phyloP scores from a whole-genome alignment of 2,797 vertebrate species.

The Okamejei kenojei region DNA sequence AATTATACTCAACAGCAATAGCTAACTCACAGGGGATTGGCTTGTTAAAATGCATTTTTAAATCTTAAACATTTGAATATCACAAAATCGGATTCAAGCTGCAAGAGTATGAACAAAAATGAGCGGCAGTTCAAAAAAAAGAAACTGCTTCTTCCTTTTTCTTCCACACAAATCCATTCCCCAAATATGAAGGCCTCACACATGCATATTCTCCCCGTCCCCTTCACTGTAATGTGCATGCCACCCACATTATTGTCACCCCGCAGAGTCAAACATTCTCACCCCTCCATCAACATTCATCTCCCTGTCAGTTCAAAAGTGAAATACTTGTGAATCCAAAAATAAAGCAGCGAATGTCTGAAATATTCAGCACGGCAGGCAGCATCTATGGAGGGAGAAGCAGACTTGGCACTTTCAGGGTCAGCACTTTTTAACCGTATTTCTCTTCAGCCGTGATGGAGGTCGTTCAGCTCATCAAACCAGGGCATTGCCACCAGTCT shows the following conservation, averaged over 20 bases:
- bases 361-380: no score
- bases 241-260: background rate
- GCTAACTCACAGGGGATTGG: background rate
- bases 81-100: background rate
- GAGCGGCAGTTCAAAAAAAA: background rate
- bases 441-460: no score
- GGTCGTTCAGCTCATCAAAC: no score
- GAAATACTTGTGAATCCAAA: background rate
- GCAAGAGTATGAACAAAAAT: background rate
- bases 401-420: no score
- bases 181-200: background rate
- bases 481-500: no score
- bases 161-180: background rate
- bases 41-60: background rate
- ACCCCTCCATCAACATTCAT: background rate
- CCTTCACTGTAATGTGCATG: background rate
- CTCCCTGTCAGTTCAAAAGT: background rate
- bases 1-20: background rate
- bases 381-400: no score
- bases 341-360: no score
- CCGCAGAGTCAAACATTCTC: background rate
- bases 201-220: background rate
- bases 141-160: background rate
- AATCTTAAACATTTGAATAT: slow-evolving; percentile 7
- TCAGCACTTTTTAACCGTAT: no score